Conservation (phyloP, 2,113 vertebrate genomes). For the Sander lucioperca region DNA sequence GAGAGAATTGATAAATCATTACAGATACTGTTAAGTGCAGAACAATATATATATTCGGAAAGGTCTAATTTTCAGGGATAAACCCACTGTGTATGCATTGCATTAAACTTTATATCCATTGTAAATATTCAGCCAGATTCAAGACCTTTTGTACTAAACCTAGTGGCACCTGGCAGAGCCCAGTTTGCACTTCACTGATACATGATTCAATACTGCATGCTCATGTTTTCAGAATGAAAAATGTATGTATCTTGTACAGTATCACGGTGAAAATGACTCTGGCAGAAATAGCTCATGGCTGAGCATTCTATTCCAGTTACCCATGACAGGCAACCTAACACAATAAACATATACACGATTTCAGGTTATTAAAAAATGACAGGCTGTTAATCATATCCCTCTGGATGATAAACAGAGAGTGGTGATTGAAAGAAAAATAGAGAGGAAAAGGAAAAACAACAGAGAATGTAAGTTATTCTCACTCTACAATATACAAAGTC, state of each 20-base stretch:
- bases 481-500: neutral
- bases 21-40: too few relatives aligned
- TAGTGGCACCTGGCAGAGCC: neutral
- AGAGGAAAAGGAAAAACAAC: neutral
- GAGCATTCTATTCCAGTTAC: constrained; percentile 7
- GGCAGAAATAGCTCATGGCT: constrained; percentile 3
- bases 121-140: neutral
- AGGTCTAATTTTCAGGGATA: neutral
- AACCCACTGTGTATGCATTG: neutral
- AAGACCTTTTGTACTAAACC: neutral
- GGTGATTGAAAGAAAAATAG: neutral
- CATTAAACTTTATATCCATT: too few relatives aligned
- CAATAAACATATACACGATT: constrained; percentile 27
- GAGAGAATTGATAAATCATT: too few relatives aligned
- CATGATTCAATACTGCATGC: constrained; percentile 10
- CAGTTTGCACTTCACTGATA: neutral
- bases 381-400: constrained; percentile 35
- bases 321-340: constrained; percentile 19
- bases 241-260: neutral
- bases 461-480: neutral
- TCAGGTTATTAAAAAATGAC: constrained; percentile 31
- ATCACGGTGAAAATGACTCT: constrained; percentile 6
- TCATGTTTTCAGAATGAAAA: constrained; percentile 20
- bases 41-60: too few relatives aligned
- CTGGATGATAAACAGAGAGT: constrained; percentile 7